These are phyloP conservation scores for Pangasianodon gigas DNA, from an alignment of 2,113 vertebrate genomes.

Conservation along the genomic window DNA sequence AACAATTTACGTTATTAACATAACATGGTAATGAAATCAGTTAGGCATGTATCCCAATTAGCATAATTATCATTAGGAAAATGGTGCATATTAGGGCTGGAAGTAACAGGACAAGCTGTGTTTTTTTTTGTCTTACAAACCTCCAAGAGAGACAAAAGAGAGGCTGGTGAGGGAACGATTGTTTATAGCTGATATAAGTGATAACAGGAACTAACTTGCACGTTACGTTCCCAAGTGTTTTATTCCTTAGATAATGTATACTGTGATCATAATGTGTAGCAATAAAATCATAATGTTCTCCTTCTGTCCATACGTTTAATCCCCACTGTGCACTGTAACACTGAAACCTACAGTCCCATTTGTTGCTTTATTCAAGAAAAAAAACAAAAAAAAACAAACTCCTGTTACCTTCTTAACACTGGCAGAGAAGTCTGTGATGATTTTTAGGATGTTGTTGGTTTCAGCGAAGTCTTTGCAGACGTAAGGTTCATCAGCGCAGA, in stretches of 20 bases:
- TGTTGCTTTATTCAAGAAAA: background rate
- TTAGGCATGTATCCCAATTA: background rate
- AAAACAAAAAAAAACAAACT: background rate
- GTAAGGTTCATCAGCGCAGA: constrained; percentile 98
- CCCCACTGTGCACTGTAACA: background rate
- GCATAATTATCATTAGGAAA: background rate
- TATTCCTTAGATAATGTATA: background rate
- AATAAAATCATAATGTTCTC: background rate
- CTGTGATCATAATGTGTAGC: background rate
- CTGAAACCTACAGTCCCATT: background rate
- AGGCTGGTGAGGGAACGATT: background rate
- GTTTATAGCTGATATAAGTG: background rate
- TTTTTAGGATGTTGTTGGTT: constrained; percentile 98
- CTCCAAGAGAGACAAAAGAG: background rate
- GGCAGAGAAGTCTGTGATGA: constrained; percentile 95
- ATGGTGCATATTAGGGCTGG: background rate
- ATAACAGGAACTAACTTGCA: background rate
- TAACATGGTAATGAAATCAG: background rate
- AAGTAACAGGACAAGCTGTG: background rate
- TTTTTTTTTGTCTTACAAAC: background rate
- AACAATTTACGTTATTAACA: background rate
- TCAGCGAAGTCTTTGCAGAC: constrained; percentile 98
- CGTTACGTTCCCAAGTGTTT: background rate
- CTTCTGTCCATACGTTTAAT: background rate
- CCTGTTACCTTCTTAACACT: constrained; percentile 99